Conservation (phyloP, 1,140 invertebrate species). For the Lordiphosa mommai region DNA sequence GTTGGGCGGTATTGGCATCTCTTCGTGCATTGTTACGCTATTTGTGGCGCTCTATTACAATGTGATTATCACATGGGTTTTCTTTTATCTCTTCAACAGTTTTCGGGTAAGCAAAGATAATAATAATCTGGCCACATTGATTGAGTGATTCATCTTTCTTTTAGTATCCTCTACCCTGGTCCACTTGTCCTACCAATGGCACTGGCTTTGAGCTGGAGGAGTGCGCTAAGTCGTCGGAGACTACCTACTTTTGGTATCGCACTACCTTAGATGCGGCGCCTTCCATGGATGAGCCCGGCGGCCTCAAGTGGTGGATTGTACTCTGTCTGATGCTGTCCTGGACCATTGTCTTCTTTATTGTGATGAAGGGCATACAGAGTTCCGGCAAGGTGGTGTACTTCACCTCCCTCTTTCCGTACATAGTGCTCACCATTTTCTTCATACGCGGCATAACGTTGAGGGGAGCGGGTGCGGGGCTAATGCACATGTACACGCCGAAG, state of each 20-base stretch:
- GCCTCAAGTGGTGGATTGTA: slow-evolving; percentile 96
- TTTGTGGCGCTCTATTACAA: slow-evolving; percentile 98
- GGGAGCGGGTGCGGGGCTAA: slow-evolving; percentile 92
- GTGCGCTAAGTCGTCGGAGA: slow-evolving; percentile 90
- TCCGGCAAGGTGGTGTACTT: slow-evolving; percentile 99
- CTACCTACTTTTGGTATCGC: slow-evolving; percentile 94
- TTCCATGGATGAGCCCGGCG: slow-evolving; percentile 90
- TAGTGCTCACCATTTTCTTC: slow-evolving; percentile 97
- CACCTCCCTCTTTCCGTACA: slow-evolving; percentile 97
- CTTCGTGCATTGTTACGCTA: slow-evolving; percentile 94
- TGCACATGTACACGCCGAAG: slow-evolving; percentile 96
- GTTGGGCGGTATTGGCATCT: slow-evolving; percentile 93
- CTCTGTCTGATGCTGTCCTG: slow-evolving; percentile 95
- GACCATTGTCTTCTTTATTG: slow-evolving; percentile 97
- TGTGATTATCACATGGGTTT: slow-evolving; percentile 98
- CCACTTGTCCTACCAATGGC: slow-evolving; percentile 89
- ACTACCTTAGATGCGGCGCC: slow-evolving; percentile 91
- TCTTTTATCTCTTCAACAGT: slow-evolving; percentile 96
- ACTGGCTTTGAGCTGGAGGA: slow-evolving; percentile 84
- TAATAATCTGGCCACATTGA: background rate
- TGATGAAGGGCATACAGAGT: slow-evolving; percentile 98
- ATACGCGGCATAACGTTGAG: slow-evolving; percentile 93
- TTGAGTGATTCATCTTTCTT: too few species aligned
- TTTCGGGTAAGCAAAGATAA: slow-evolving; percentile 84
- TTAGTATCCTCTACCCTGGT: slow-evolving; percentile 90